phyloP scores from a whole-genome alignment of 2,797 vertebrate species.

The Aldrovandia affinis region DNA sequence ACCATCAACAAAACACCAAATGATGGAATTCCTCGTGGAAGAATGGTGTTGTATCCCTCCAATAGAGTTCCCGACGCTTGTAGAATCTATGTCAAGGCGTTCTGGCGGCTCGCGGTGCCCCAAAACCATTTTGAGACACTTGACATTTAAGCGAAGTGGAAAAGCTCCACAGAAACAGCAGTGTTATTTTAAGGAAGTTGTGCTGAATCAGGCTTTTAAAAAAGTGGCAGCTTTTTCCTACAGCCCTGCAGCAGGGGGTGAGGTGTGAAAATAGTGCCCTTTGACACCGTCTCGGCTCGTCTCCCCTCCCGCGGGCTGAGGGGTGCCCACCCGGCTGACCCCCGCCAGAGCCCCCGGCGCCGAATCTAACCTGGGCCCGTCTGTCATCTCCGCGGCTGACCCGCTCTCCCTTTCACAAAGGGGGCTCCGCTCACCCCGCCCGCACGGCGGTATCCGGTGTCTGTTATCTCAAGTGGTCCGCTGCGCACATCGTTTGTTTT shows the following conservation, averaged over 20 bases:
- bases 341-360: neutral
- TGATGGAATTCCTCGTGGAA: no score
- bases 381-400: neutral
- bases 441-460: neutral
- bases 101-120: no score
- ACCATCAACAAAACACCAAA: no score
- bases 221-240: neutral
- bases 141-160: no score
- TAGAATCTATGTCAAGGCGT: no score
- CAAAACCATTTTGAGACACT: no score
- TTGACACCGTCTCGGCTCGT: neutral
- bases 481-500: neutral
- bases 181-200: no score
- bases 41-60: no score
- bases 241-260: neutral
- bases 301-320: neutral
- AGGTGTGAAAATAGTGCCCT: neutral
- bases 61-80: no score
- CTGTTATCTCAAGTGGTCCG: neutral
- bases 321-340: neutral
- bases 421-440: neutral
- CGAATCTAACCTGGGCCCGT: neutral
- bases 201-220: neutral
- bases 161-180: no score
- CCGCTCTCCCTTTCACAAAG: neutral